Evolutionary conservation across 2,888 invertebrate species (phyloP).

Genomic region (Cantharis rustica): DNA sequence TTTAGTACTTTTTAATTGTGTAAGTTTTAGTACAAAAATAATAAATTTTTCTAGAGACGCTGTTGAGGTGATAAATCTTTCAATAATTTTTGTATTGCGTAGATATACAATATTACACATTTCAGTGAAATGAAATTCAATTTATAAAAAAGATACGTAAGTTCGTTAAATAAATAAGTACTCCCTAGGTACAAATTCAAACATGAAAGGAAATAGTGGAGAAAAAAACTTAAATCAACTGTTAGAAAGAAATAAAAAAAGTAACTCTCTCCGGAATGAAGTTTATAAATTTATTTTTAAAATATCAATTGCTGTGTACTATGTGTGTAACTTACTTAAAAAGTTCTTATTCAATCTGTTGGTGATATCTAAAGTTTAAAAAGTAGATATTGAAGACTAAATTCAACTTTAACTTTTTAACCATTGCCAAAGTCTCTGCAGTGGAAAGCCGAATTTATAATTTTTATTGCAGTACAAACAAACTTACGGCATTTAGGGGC

Average conservation of each 20-base stretch:
- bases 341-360: background rate
- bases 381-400: background rate
- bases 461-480: background rate
- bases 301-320: background rate
- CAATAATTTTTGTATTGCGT: background rate
- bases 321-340: background rate
- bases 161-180: background rate
- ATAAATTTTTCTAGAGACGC: background rate
- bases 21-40: background rate
- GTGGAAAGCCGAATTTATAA: background rate
- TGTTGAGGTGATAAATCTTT: background rate
- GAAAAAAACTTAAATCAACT: background rate
- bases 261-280: background rate
- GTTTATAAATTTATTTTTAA: background rate
- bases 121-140: background rate
- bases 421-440: background rate
- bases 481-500: background rate
- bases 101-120: background rate
- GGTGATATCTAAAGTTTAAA: background rate
- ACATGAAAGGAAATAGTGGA: background rate
- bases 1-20: no score
- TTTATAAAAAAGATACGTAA: background rate
- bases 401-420: background rate
- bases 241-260: background rate
- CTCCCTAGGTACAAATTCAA: background rate